Evolutionary conservation across 2,113 vertebrate species (phyloP).

Genomic region (Lampris megalopsis): DNA sequence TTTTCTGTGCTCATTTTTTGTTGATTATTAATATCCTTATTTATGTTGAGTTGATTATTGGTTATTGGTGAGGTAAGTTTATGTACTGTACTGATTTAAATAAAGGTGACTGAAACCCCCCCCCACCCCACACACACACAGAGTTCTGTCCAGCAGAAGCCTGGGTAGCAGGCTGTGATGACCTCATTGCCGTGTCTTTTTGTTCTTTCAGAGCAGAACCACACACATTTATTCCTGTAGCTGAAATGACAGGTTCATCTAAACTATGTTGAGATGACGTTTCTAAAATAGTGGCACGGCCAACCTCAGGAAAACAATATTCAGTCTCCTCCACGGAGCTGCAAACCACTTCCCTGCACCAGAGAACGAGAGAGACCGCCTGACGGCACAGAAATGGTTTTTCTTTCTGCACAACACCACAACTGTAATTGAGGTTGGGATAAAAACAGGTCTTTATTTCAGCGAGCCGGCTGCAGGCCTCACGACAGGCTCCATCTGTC

Average conservation of each 20-base stretch:
- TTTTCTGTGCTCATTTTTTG: no score
- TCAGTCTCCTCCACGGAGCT: conserved; percentile 57
- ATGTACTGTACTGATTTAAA: not conserved
- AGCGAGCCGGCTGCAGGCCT: conserved; percentile 36
- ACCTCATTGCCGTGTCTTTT: conserved; percentile 48
- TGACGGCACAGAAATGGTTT: conserved; percentile 50
- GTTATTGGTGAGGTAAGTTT: not conserved
- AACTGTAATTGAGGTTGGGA: conserved; percentile 65
- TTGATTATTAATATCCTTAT: not conserved
- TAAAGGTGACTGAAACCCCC: not conserved
- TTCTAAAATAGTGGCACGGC: conserved; percentile 70
- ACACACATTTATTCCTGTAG: conserved; percentile 63
- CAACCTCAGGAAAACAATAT: conserved; percentile 71
- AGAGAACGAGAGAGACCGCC: conserved; percentile 46
- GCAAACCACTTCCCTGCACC: conserved; percentile 70
- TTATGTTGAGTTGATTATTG: no score
- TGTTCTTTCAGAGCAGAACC: conserved; percentile 57
- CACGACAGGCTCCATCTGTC: conserved; percentile 8
- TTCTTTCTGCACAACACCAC: conserved; percentile 26
- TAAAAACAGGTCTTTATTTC: conserved; percentile 59
- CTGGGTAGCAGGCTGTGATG: conserved; percentile 44
- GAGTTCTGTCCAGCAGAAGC: conserved; percentile 4
- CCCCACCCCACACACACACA: not conserved
- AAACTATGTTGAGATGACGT: conserved; percentile 70
- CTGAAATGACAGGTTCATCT: conserved; percentile 75